phyloP scores from a whole-genome alignment of 2,797 vertebrate genomes.

The Eutrigla gurnardus region DNA sequence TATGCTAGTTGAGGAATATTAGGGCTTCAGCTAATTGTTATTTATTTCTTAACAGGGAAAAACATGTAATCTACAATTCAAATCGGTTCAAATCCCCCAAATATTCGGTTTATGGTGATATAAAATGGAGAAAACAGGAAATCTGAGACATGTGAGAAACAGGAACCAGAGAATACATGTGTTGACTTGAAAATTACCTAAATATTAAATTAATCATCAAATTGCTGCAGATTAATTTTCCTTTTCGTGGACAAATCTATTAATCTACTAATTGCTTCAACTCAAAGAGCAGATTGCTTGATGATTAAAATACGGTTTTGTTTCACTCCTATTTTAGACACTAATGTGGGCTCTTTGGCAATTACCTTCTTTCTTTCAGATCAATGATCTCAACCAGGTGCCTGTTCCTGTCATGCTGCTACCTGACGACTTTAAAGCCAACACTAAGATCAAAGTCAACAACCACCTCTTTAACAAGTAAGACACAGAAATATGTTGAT shows the following conservation, averaged over 20 bases:
- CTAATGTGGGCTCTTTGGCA: not conserved
- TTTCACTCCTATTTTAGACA: not conserved
- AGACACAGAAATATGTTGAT: not conserved
- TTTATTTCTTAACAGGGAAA: not conserved
- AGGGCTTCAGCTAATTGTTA: no score
- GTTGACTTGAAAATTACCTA: not conserved
- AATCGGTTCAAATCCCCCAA: no score
- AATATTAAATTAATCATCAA: not conserved
- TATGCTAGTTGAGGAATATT: not conserved
- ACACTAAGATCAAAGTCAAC: constrained; percentile 97
- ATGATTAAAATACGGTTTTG: not conserved
- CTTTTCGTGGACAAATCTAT: no score
- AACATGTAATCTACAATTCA: no score
- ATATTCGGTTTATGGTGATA: not conserved
- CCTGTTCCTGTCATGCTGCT: constrained; percentile 94
- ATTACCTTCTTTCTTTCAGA: constrained; percentile 74
- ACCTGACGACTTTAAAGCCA: constrained; percentile 96
- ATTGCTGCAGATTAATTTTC: not conserved
- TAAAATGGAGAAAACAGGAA: not conserved
- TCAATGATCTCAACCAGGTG: constrained; percentile 94
- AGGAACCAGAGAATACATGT: not conserved
- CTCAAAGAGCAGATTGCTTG: not conserved
- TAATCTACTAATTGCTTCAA: not conserved
- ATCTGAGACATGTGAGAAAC: not conserved
- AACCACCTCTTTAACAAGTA: constrained; percentile 98